phyloP scores from a whole-genome alignment of 2,113 vertebrate genomes.

The Phaetusa simplex region DNA sequence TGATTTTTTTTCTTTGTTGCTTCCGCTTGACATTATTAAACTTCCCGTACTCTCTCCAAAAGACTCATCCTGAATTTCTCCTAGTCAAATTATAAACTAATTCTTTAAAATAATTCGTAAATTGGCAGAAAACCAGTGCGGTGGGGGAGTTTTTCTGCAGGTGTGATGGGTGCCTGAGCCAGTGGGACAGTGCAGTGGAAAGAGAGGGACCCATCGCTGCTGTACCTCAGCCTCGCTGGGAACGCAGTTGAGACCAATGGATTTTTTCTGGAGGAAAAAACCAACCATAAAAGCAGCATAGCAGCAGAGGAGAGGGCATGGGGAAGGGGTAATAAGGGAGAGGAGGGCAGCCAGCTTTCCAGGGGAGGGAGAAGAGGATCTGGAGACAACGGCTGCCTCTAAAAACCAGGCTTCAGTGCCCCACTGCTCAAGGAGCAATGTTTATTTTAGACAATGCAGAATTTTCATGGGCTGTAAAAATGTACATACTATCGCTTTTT shows the following conservation, averaged over 20 bases:
- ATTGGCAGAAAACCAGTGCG: background rate
- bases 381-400: fast-evolving
- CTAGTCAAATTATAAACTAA: background rate
- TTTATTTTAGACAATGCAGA: background rate
- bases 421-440: background rate
- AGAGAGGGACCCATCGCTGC: fast-evolving
- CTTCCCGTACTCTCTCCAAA: background rate
- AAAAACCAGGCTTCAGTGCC: background rate
- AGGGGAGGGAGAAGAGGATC: background rate
- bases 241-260: background rate
- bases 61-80: background rate
- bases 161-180: background rate
- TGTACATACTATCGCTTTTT: background rate
- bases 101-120: background rate
- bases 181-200: background rate
- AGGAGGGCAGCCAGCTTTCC: background rate
- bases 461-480: background rate
- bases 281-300: background rate
- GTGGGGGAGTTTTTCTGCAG: background rate
- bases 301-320: background rate
- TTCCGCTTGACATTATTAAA: background rate
- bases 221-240: background rate
- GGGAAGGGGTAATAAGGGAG: background rate
- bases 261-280: background rate
- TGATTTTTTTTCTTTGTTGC: background rate